These are phyloP conservation scores for Stegana nigrithorax DNA, from an alignment of 2,888 invertebrate genomes.

Conservation along the genomic window DNA sequence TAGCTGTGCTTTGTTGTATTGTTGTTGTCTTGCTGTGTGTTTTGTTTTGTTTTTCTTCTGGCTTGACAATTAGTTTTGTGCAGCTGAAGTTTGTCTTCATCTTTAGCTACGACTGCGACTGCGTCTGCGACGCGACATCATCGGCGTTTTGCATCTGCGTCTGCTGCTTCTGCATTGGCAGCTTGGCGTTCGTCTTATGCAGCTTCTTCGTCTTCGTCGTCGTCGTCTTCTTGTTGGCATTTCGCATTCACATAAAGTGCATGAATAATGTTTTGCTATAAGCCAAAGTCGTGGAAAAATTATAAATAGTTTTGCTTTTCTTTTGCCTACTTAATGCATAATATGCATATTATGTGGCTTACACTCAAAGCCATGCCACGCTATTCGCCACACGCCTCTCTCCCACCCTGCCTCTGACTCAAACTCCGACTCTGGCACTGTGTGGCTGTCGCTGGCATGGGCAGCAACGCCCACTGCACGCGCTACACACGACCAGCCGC, in stretches of 20 bases:
- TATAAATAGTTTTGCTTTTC: conserved; percentile 16
- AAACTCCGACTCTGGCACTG: too few species aligned
- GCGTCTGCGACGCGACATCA: not conserved
- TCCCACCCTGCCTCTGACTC: not conserved
- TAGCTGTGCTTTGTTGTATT: too few species aligned
- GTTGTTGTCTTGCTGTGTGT: too few species aligned
- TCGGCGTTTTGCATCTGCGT: not conserved
- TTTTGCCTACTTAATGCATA: conserved; percentile 15
- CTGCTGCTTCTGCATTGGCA: too few species aligned
- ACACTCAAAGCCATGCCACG: not conserved
- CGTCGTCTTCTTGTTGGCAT: not conserved
- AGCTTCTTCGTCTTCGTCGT: not conserved
- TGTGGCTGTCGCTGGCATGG: too few species aligned
- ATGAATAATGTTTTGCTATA: conserved; percentile 14
- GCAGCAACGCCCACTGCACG: not conserved
- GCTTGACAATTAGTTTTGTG: conserved; percentile 19
- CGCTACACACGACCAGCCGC: not conserved
- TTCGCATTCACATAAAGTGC: conserved; percentile 9
- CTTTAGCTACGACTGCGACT: not conserved
- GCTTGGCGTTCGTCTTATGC: too few species aligned
- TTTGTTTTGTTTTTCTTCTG: conserved; percentile 16
- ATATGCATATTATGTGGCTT: conserved; percentile 19
- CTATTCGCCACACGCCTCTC: not conserved
- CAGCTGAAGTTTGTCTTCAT: conserved; percentile 9
- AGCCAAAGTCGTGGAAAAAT: conserved; percentile 13